These are phyloP conservation scores for Rhimphoctona megacephalus DNA, from an alignment of 2,888 invertebrate genomes.

Conservation along the genomic window DNA sequence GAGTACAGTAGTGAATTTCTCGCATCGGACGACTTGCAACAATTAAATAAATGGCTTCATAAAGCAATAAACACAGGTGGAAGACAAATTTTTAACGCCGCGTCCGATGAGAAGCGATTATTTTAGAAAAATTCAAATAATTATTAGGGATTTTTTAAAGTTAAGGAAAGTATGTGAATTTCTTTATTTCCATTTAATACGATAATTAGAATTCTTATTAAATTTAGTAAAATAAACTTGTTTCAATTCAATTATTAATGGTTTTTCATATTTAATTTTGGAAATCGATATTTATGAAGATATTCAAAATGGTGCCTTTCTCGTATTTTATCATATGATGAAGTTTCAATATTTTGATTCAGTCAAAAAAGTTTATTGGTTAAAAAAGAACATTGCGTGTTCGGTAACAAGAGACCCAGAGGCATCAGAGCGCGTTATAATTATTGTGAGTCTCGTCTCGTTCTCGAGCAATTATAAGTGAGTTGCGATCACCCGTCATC, in stretches of 20 bases:
- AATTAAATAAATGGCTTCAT: too few relatives aligned
- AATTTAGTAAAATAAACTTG: too few relatives aligned
- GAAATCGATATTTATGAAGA: background rate
- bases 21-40: too few relatives aligned
- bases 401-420: slow-evolving; percentile 1
- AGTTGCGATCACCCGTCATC: slow-evolving; percentile 59
- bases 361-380: background rate
- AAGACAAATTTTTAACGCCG: too few relatives aligned
- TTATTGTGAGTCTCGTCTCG: slow-evolving; percentile 63
- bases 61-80: too few relatives aligned
- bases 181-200: too few relatives aligned
- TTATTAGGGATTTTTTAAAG: too few relatives aligned
- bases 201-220: too few relatives aligned
- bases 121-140: too few relatives aligned
- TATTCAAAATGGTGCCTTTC: background rate
- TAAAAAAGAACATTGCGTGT: slow-evolving; percentile 12
- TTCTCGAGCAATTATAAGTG: slow-evolving; percentile 56
- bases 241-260: background rate
- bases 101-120: too few relatives aligned
- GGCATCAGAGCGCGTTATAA: slow-evolving; percentile 49
- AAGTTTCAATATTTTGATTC: background rate
- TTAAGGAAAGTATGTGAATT: too few relatives aligned
- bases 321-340: background rate
- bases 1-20: background rate
- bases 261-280: background rate